phyloP scores from a whole-genome alignment of 1,140 invertebrate genomes.

The Drosophila elegans region DNA sequence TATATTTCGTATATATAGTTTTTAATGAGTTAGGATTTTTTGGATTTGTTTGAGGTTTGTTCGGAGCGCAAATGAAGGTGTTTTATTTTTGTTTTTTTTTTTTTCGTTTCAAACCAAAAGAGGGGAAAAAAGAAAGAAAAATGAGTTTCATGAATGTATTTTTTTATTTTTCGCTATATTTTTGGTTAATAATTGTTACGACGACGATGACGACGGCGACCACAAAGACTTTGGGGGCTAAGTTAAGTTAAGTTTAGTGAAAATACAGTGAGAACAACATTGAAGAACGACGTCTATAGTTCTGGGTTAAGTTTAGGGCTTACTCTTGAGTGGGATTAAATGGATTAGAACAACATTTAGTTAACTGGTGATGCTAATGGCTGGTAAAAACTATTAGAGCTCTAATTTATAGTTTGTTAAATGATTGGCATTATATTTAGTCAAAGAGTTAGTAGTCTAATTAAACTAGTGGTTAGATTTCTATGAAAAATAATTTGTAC shows the following conservation, averaged over 20 bases:
- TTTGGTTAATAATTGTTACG: conserved; percentile 47
- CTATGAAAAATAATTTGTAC: conserved; percentile 5
- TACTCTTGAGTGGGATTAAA: conserved; percentile 33
- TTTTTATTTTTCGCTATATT: conserved; percentile 29
- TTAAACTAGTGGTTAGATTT: conserved; percentile 8
- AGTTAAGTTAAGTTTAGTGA: conserved; percentile 37
- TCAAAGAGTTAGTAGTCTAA: conserved; percentile 23
- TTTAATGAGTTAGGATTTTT: conserved; percentile 53
- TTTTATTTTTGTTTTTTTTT: conserved; percentile 37
- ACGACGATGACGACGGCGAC: conserved; percentile 55
- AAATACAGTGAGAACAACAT: conserved; percentile 47
- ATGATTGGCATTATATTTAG: background rate
- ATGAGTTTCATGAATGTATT: conserved; percentile 69
- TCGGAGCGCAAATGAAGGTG: conserved; percentile 60
- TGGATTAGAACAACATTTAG: conserved; percentile 55
- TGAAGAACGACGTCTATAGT: conserved; percentile 48
- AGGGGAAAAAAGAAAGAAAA: conserved; percentile 75
- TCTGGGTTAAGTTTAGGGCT: conserved; percentile 14
- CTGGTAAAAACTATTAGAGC: conserved; percentile 24
- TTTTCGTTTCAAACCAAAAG: conserved; percentile 59
- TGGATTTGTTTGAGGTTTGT: conserved; percentile 36
- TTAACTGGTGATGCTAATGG: conserved; percentile 45
- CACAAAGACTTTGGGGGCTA: conserved; percentile 58
- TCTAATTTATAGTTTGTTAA: conserved; percentile 22
- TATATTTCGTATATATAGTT: conserved; percentile 35